Evolutionary conservation across 2,888 invertebrate species (phyloP).

Genomic region (Cetonia aurata): DNA sequence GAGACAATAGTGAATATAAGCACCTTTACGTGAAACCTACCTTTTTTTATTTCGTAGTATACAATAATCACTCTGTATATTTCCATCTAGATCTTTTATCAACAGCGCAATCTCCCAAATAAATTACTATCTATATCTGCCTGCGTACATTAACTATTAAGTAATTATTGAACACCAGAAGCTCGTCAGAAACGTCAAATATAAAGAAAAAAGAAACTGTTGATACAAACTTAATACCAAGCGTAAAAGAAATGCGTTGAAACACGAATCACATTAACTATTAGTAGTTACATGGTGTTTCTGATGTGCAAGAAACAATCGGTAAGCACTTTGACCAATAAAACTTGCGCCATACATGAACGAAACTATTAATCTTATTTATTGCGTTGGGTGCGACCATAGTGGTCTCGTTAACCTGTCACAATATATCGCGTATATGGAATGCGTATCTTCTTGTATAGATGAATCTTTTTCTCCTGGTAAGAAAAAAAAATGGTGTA

Average conservation of each 20-base stretch:
- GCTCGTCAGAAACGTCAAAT: slow-evolving; percentile 15
- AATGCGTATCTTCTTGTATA: background rate
- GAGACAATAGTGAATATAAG: too few species aligned
- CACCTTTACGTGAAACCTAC: too few species aligned
- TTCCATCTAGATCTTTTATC: too few species aligned
- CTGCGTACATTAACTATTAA: background rate
- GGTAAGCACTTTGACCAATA: slow-evolving; percentile 13
- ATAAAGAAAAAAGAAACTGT: background rate
- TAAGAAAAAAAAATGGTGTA: too few species aligned
- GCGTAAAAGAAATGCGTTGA: slow-evolving; percentile 1
- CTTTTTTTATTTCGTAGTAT: too few species aligned
- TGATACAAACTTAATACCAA: slow-evolving; percentile 12
- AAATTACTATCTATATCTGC: too few species aligned
- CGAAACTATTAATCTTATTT: slow-evolving; percentile 24
- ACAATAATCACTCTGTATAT: too few species aligned
- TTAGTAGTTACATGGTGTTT: background rate
- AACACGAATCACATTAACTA: background rate
- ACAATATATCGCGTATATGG: slow-evolving; percentile 4
- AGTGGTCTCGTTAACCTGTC: slow-evolving; percentile 25
- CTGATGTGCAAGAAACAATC: background rate
- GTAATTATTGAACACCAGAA: slow-evolving; percentile 26
- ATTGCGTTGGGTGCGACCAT: background rate
- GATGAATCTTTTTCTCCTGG: too few species aligned
- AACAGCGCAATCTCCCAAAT: background rate
- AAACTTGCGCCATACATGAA: slow-evolving; percentile 4